phyloP scores from a whole-genome alignment of 2,888 invertebrate species.

The Sympetrum striolatum region DNA sequence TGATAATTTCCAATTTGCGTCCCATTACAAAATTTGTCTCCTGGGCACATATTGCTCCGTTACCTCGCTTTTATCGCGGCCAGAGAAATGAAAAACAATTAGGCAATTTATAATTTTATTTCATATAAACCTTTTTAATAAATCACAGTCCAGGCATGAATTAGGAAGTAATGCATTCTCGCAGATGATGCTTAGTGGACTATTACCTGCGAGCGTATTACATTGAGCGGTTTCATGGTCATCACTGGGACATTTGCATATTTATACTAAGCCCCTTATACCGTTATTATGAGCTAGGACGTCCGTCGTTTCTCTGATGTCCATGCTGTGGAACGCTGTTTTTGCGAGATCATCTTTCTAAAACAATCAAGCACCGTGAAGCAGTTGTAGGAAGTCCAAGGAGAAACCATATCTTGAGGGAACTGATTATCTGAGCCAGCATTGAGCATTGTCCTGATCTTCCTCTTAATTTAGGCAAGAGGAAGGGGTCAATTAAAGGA shows the following conservation, averaged over 20 bases:
- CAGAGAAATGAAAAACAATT: too few relatives aligned
- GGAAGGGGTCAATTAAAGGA: too few relatives aligned
- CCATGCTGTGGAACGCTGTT: neutral
- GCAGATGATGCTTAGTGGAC: neutral
- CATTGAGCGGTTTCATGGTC: neutral
- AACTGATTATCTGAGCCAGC: neutral
- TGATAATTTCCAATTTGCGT: too few relatives aligned
- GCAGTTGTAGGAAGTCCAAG: neutral
- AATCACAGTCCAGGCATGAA: conserved; percentile 23
- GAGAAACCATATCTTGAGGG: neutral
- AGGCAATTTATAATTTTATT: neutral
- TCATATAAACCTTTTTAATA: conserved; percentile 16
- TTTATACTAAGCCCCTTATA: neutral
- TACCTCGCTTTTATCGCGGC: too few relatives aligned
- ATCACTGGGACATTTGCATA: neutral
- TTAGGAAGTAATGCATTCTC: neutral
- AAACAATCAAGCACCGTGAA: neutral
- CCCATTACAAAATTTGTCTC: too few relatives aligned
- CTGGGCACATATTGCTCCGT: too few relatives aligned
- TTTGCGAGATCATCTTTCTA: neutral
- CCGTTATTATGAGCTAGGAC: conserved; percentile 1
- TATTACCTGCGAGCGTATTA: neutral
- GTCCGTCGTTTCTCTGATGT: neutral
- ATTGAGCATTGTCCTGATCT: neutral
- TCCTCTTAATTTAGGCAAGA: neutral